Evolutionary conservation across 2,797 vertebrate species (phyloP).

Genomic region (Buphagus erythrorhynchus): DNA sequence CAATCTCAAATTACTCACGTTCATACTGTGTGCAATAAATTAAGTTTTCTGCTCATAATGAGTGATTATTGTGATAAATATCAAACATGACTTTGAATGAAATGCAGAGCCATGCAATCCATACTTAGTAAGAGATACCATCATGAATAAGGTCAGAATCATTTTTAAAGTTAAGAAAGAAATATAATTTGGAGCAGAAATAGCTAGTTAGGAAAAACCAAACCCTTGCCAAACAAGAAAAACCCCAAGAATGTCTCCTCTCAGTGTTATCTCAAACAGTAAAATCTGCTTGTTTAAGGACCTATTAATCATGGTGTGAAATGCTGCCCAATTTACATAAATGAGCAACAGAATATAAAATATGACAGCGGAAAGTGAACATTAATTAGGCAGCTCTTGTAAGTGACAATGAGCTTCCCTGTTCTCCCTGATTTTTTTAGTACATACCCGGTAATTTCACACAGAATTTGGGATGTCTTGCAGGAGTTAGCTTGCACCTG

Average conservation of each 20-base stretch:
- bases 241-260: neutral
- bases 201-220: neutral
- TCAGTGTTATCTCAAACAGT: neutral
- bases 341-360: slow-evolving; percentile 19
- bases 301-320: neutral
- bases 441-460: neutral
- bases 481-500: neutral
- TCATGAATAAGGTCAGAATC: neutral
- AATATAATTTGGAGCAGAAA: slow-evolving; percentile 13
- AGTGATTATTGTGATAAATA: slow-evolving; percentile 40
- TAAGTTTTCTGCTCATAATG: neutral
- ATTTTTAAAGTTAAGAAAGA: neutral
- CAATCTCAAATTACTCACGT: neutral
- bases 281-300: slow-evolving; percentile 5
- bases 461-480: neutral
- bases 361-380: neutral
- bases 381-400: slow-evolving; percentile 9
- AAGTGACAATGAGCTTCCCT: neutral
- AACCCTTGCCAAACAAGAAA: neutral
- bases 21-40: neutral
- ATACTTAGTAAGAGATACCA: neutral
- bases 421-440: neutral
- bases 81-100: slow-evolving; percentile 27
- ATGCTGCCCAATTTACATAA: slow-evolving; percentile 20
- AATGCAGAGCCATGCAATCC: neutral